phyloP scores from a whole-genome alignment of 2,113 vertebrate genomes.

The Tricholaema leucomelas region DNA sequence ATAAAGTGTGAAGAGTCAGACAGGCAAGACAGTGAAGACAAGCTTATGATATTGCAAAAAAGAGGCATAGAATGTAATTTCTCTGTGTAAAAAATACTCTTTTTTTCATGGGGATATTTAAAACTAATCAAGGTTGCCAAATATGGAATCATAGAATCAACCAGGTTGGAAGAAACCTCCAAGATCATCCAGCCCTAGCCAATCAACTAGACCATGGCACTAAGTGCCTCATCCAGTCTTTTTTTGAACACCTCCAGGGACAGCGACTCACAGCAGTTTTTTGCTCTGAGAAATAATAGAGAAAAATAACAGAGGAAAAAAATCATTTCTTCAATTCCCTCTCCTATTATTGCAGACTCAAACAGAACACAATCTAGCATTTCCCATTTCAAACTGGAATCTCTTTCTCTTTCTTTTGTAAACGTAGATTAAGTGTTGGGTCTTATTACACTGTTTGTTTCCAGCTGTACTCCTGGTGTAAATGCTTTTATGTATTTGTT shows the following conservation, averaged over 20 bases:
- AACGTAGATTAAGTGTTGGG: constrained; percentile 5
- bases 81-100: background rate
- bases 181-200: too few relatives aligned
- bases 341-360: background rate
- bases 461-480: background rate
- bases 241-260: too few relatives aligned
- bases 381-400: background rate
- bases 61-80: background rate
- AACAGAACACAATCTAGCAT: background rate
- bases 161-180: too few relatives aligned
- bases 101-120: background rate
- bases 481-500: constrained; percentile 51
- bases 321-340: background rate
- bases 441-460: constrained; percentile 30
- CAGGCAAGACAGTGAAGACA: background rate
- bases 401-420: background rate
- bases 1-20: background rate
- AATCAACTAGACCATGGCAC: too few relatives aligned
- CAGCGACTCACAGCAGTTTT: background rate
- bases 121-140: background rate
- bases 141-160: too few relatives aligned
- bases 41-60: background rate
- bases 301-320: too few relatives aligned
- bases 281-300: background rate
- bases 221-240: too few relatives aligned